Percentiles rank a stretch among this genome's conserved stretches.
Evolutionary conservation across 2,797 vertebrate genomes (phyloP).

Genomic region (Centropyge bicolor): DNA sequence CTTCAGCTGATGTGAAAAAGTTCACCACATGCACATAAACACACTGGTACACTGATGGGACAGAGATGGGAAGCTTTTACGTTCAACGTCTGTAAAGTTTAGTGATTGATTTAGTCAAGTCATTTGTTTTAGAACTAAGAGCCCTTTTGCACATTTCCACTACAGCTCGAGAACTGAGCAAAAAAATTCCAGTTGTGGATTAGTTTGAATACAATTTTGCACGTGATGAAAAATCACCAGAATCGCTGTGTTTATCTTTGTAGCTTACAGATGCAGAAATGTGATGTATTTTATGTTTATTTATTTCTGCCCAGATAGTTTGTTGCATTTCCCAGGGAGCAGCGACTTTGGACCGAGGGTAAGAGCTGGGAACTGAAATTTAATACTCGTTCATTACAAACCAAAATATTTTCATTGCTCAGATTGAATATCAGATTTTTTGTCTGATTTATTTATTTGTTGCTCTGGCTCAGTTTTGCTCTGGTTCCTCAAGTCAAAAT

Average conservation of each 20-base stretch:
- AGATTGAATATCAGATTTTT: too few relatives aligned
- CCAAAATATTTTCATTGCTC: too few relatives aligned
- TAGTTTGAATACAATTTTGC: too few relatives aligned
- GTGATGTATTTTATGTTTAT: too few relatives aligned
- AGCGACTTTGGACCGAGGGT: background rate
- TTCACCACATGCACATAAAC: background rate
- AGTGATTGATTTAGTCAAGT: background rate
- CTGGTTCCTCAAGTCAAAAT: background rate
- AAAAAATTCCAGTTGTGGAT: too few relatives aligned
- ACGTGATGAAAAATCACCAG: background rate
- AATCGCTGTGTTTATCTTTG: background rate
- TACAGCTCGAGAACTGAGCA: too few relatives aligned
- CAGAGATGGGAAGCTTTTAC: background rate
- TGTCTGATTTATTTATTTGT: background rate
- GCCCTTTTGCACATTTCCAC: too few relatives aligned
- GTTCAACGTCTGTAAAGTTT: background rate
- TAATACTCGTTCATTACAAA: background rate
- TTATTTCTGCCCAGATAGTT: background rate
- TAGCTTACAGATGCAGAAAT: too few relatives aligned
- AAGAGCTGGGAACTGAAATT: background rate
- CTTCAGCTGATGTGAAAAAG: conserved; percentile 61
- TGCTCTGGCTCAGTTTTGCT: background rate
- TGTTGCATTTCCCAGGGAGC: background rate
- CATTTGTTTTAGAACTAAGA: conserved; percentile 1
- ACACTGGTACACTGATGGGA: conserved; percentile 26